A percentile compares a stretch with the other conserved stretches of the same genome.
These are phyloP conservation scores for Stenchaetothrips biformis DNA, from an alignment of 2,888 invertebrate genomes.

Conservation along the genomic window DNA sequence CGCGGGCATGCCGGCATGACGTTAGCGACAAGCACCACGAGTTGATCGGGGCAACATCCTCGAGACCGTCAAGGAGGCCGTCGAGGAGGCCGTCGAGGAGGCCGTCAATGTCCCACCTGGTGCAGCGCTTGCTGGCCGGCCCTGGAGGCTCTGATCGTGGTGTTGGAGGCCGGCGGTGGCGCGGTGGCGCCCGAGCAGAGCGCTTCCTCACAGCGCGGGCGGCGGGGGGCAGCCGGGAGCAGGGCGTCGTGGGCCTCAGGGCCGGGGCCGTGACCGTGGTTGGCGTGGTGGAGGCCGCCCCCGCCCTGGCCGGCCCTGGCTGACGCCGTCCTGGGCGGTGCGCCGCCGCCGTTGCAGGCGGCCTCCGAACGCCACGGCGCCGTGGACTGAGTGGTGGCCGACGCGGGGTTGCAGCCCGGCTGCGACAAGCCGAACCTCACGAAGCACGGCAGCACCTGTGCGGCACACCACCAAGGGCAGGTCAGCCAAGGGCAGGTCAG, in stretches of 20 bases:
- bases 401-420: conserved; percentile 36
- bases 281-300: conserved; percentile 51
- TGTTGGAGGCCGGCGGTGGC: neutral
- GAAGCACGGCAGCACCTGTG: conserved; percentile 42
- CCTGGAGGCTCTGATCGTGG: no score
- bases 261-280: conserved; percentile 43
- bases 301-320: conserved; percentile 40
- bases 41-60: no score
- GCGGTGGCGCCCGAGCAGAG: neutral
- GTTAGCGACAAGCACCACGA: no score
- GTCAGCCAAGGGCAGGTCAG: no score
- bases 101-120: conserved; percentile 3
- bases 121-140: neutral
- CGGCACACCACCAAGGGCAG: no score
- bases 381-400: conserved; percentile 29
- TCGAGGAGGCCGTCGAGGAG: neutral
- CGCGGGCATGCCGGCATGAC: no score
- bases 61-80: no score
- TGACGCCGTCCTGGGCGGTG: conserved; percentile 42
- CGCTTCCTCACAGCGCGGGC: neutral
- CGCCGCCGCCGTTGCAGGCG: conserved; percentile 35
- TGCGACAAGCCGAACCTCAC: conserved; percentile 30
- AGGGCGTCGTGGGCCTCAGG: conserved; percentile 37
- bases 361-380: conserved; percentile 27
- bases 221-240: neutral